A percentile compares a stretch with the other conserved stretches of the same genome.
phyloP scores from a whole-genome alignment of 2,888 invertebrate genomes.

The Sinentomon sp. region DNA sequence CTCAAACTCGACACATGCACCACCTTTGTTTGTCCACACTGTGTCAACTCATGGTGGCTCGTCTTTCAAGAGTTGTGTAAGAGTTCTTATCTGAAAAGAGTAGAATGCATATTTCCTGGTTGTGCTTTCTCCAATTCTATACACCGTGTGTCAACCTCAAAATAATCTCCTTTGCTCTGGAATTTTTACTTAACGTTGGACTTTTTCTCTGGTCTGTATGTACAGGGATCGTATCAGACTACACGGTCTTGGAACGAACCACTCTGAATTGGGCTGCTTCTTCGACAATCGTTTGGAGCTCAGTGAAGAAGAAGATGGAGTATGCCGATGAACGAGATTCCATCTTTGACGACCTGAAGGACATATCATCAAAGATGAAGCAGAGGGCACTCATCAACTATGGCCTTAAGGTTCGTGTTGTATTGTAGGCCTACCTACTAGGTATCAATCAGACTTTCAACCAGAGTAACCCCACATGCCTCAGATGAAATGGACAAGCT shows the following conservation, averaged over 20 bases:
- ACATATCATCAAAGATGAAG: constrained; percentile 44
- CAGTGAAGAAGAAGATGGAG: constrained; percentile 35
- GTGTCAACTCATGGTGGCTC: no score
- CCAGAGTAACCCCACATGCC: no score
- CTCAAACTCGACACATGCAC: no score
- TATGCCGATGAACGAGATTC: constrained; percentile 27
- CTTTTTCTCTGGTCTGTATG: constrained; percentile 4
- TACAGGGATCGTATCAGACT: constrained; percentile 36
- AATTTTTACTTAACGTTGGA: background rate
- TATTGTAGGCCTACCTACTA: no score
- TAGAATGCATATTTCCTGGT: no score
- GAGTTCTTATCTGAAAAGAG: no score
- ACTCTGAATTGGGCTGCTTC: constrained; percentile 52
- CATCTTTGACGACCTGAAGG: constrained; percentile 29
- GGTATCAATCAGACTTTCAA: no score
- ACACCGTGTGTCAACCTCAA: no score
- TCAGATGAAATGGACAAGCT: no score
- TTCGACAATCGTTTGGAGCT: constrained; percentile 43
- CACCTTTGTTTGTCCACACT: no score
- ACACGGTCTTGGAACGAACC: constrained; percentile 50
- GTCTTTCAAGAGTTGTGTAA: no score
- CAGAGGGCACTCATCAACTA: constrained; percentile 40
- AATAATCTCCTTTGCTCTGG: background rate
- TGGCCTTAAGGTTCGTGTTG: constrained; percentile 48
- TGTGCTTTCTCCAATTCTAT: no score